A percentile compares a stretch with the other conserved stretches of the same genome.
Evolutionary conservation across 2,888 invertebrate genomes (phyloP).

Genomic region (Lycia hirtaria): DNA sequence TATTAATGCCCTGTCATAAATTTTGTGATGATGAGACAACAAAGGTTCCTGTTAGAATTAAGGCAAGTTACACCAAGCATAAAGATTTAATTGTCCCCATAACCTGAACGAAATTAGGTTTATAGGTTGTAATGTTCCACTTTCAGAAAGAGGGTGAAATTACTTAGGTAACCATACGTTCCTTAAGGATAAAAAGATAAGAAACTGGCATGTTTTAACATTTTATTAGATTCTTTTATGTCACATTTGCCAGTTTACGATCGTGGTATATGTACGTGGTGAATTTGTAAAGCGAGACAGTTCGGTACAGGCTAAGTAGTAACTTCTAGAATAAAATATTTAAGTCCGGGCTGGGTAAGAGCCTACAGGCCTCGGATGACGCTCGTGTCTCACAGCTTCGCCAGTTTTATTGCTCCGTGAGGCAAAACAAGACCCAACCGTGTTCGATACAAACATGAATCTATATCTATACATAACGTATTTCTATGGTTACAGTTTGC

Average conservation of each 20-base stretch:
- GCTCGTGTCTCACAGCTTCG: conserved; percentile 28
- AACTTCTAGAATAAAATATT: conserved; percentile 43
- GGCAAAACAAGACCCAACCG: conserved; percentile 18
- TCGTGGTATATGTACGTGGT: conserved; percentile 34
- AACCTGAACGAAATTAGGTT: conserved; percentile 26
- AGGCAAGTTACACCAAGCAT: conserved; percentile 11
- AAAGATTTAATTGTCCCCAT: conserved; percentile 20
- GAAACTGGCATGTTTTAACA: conserved; percentile 45
- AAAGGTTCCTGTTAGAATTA: not conserved
- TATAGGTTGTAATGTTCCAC: conserved; percentile 19
- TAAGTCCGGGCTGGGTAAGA: conserved; percentile 26
- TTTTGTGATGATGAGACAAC: not conserved
- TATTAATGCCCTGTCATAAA: not conserved
- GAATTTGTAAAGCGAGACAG: conserved; percentile 25
- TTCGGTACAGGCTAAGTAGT: conserved; percentile 33
- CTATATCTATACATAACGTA: not conserved
- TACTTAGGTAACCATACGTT: conserved; percentile 30
- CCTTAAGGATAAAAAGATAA: conserved; percentile 35
- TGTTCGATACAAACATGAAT: conserved; percentile 8
- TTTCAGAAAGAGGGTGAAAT: conserved; percentile 25
- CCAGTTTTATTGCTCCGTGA: conserved; percentile 35
- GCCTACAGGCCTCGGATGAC: conserved; percentile 36
- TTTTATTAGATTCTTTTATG: conserved; percentile 53
- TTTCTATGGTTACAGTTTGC: not conserved
- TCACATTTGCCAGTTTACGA: conserved; percentile 52